These are phyloP conservation scores for Pelobates cultripes DNA, from an alignment of 2,797 vertebrate species.

Conservation along the genomic window DNA sequence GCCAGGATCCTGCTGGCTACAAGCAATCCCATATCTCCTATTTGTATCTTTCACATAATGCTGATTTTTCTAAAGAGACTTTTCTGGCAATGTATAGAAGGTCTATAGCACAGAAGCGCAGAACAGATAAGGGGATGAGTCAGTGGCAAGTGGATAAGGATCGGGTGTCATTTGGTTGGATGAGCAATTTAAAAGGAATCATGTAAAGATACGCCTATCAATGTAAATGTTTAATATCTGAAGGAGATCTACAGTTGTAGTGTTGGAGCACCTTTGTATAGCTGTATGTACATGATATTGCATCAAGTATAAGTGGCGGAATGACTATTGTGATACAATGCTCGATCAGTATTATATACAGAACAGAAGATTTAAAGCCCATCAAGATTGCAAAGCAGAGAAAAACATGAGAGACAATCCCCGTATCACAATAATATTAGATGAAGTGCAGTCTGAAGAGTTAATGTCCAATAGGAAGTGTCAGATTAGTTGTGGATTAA, in stretches of 20 bases:
- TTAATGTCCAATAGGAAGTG: background rate
- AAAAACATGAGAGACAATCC: background rate
- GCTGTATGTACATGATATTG: background rate
- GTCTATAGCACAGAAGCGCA: slow-evolving; percentile 15
- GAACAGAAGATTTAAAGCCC: background rate
- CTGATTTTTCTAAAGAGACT: no score
- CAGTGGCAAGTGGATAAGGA: slow-evolving; percentile 26
- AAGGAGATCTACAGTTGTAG: slow-evolving; percentile 2
- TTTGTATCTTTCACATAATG: slow-evolving; percentile 19
- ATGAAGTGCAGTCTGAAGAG: background rate
- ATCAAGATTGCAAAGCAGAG: background rate
- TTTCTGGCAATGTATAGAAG: slow-evolving; percentile 16
- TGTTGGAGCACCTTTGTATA: background rate
- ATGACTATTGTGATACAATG: background rate
- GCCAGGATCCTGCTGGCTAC: background rate
- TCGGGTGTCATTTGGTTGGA: slow-evolving; percentile 31
- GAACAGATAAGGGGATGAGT: slow-evolving; percentile 32
- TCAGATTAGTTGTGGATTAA: background rate
- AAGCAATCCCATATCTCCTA: background rate
- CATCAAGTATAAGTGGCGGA: background rate
- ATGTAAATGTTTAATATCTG: slow-evolving; percentile 29
- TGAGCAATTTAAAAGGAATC: slow-evolving; percentile 26
- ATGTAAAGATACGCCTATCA: slow-evolving; percentile 21
- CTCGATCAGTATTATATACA: background rate
- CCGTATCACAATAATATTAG: background rate